Conservation (phyloP, 2,888 invertebrate genomes). For the Amaurobius ferox region DNA sequence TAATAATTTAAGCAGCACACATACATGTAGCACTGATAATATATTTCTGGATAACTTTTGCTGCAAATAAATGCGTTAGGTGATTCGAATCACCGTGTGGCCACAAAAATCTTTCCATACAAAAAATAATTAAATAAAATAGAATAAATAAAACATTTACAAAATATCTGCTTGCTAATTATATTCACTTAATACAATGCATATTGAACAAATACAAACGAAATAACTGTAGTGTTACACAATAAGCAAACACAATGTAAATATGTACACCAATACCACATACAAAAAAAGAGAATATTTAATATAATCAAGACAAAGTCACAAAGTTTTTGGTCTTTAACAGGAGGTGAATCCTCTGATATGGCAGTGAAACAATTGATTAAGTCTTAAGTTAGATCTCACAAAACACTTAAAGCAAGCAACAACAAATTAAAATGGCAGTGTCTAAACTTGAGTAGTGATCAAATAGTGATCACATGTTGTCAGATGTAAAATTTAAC, state of each 20-base stretch:
- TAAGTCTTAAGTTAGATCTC: background rate
- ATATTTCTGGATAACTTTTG: constrained; percentile 13
- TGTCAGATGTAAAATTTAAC: background rate
- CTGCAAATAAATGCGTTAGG: background rate
- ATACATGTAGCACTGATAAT: constrained; percentile 46
- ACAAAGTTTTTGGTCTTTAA: constrained; percentile 35
- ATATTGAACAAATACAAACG: background rate
- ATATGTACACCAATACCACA: constrained; percentile 21
- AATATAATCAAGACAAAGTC: background rate
- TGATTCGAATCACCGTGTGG: background rate
- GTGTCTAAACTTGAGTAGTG: constrained; percentile 24
- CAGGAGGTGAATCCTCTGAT: constrained; percentile 36
- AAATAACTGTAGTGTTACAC: background rate
- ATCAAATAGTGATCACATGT: background rate
- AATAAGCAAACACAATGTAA: constrained; percentile 12
- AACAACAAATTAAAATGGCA: constrained; percentile 63
- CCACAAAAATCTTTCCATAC: background rate
- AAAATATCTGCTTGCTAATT: constrained; percentile 24
- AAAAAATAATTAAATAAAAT: background rate
- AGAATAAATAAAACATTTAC: constrained; percentile 30
- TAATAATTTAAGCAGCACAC: constrained; percentile 59
- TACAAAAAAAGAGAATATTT: background rate
- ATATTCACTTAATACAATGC: background rate
- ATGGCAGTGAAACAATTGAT: constrained; percentile 56
- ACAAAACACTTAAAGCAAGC: constrained; percentile 43